phyloP scores from a whole-genome alignment of 1,140 invertebrate genomes.

The Drosophila pallidifrons region DNA sequence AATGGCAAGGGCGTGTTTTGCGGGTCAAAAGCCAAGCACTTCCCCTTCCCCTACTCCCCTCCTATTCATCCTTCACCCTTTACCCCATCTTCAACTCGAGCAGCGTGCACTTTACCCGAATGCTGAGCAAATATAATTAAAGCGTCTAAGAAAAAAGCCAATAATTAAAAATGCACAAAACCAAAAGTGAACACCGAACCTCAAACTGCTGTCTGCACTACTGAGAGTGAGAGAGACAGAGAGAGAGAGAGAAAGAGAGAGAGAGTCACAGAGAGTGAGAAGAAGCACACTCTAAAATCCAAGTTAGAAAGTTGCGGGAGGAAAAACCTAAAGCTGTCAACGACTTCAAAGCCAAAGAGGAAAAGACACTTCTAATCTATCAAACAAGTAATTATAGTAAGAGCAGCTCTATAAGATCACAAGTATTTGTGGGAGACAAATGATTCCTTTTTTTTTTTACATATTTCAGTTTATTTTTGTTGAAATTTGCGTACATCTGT shows the following conservation, averaged over 20 bases:
- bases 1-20: slow-evolving; percentile 55
- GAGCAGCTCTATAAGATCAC: slow-evolving; percentile 1
- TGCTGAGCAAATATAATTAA: slow-evolving; percentile 80
- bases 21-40: slow-evolving; percentile 12
- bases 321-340: neutral
- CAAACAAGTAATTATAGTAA: neutral
- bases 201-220: neutral
- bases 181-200: slow-evolving; percentile 60
- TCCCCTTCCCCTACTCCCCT: neutral
- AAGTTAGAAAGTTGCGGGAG: neutral
- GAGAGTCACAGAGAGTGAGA: neutral
- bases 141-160: slow-evolving; percentile 79
- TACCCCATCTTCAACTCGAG: neutral
- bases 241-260: neutral
- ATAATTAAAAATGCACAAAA: slow-evolving; percentile 82
- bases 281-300: neutral
- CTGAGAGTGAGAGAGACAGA: neutral
- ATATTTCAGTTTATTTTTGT: too few relatives aligned
- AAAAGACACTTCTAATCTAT: neutral
- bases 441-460: too few relatives aligned
- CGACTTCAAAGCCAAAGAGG: neutral
- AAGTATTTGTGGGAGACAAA: too few relatives aligned
- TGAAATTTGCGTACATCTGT: too few relatives aligned
- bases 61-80: neutral
- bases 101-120: slow-evolving; percentile 62